Percentiles rank a stretch among this genome's conserved stretches.
phyloP scores from a whole-genome alignment of 2,113 vertebrate species.

The Sphaerodactylus townsendi region DNA sequence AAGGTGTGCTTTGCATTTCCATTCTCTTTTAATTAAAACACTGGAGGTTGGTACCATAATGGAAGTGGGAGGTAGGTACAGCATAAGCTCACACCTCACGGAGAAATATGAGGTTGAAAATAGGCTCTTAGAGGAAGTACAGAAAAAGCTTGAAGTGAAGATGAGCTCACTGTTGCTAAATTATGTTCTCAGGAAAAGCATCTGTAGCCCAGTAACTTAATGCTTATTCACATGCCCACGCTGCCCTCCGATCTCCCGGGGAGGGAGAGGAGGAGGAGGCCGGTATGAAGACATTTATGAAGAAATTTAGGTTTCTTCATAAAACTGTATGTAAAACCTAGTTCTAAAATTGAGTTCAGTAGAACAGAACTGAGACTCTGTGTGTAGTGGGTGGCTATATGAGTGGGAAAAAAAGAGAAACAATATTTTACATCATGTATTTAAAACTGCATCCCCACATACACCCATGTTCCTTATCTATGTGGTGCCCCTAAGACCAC shows the following conservation, averaged over 20 bases:
- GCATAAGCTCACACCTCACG: background rate
- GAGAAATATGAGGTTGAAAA: background rate
- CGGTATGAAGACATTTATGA: too few species aligned
- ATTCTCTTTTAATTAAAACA: constrained; percentile 2
- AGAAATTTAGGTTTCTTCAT: background rate
- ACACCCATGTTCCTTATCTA: background rate
- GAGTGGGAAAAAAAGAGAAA: background rate
- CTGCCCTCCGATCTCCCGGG: too few species aligned
- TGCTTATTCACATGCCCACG: background rate
- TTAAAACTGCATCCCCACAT: background rate
- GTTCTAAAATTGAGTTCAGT: background rate
- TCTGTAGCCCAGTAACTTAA: background rate
- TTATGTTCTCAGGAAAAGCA: background rate
- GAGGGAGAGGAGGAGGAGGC: too few species aligned
- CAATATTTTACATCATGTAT: background rate
- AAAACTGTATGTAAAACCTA: background rate
- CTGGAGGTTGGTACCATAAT: constrained; percentile 16
- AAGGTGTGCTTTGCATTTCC: background rate
- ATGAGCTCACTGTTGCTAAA: constrained; percentile 16
- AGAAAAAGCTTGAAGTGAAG: background rate
- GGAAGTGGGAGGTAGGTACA: constrained; percentile 31
- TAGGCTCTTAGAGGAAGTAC: background rate
- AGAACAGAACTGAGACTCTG: background rate
- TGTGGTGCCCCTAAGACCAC: constrained; percentile 22
- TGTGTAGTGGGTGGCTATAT: too few species aligned